phyloP scores from a whole-genome alignment of 2,113 vertebrate genomes.

The Zapus hudsonius region DNA sequence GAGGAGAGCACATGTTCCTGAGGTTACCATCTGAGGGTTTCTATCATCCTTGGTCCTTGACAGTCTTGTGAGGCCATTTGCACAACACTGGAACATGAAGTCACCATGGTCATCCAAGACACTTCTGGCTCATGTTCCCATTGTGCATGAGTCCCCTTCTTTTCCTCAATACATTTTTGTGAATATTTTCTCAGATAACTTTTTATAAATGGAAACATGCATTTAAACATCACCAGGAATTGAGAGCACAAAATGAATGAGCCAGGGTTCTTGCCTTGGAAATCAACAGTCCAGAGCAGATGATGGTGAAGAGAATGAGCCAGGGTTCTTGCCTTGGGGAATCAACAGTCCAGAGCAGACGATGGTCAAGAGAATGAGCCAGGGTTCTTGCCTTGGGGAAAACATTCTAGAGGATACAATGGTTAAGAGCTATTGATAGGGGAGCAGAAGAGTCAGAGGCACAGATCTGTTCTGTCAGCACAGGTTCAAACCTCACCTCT shows the following conservation, averaged over 20 bases:
- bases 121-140: background rate
- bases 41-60: background rate
- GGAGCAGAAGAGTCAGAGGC: background rate
- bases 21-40: background rate
- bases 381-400: background rate
- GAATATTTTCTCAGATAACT: background rate
- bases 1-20: background rate
- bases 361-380: background rate
- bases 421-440: background rate
- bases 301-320: background rate
- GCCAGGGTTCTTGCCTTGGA: background rate
- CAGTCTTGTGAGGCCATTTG: background rate
- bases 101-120: background rate
- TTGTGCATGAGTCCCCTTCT: background rate
- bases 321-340: background rate
- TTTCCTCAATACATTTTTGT: slow-evolving; percentile 4
- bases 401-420: background rate
- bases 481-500: background rate
- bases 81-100: background rate
- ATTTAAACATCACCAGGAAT: background rate
- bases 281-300: background rate
- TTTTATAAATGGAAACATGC: background rate
- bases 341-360: background rate
- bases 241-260: background rate
- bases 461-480: background rate